Conservation (phyloP, 2,888 invertebrate genomes). For the Nomada flava region DNA sequence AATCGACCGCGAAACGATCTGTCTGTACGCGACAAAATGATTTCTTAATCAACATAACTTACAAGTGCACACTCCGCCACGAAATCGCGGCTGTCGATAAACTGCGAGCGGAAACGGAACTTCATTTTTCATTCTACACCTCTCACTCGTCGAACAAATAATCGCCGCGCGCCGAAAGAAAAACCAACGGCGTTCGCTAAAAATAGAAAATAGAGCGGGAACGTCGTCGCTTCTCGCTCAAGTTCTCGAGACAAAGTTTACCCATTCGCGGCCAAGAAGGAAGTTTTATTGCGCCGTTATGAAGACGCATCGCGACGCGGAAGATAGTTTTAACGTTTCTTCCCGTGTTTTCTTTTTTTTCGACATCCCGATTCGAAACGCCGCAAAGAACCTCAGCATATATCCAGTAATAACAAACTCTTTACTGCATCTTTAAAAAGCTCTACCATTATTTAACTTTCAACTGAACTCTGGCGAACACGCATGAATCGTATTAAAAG, state of each 20-base stretch:
- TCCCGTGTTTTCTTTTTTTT: conserved; percentile 21
- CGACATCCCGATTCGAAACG: conserved; percentile 34
- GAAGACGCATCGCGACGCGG: conserved; percentile 68
- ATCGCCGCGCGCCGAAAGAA: background rate
- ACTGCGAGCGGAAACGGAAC: background rate
- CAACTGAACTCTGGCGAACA: conserved; percentile 5
- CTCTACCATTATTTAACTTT: background rate
- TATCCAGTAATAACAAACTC: background rate
- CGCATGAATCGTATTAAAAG: conserved; percentile 15
- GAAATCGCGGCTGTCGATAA: background rate
- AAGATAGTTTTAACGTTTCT: conserved; percentile 69
- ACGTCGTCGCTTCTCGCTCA: background rate
- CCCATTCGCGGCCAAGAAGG: conserved; percentile 74
- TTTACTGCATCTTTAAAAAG: background rate
- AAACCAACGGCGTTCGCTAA: conserved; percentile 3
- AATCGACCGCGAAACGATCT: conserved; percentile 45
- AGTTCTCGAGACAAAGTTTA: conserved; percentile 73
- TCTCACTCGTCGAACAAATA: background rate
- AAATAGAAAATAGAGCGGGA: conserved; percentile 7
- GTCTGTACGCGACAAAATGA: conserved; percentile 5
- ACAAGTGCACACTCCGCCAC: no score
- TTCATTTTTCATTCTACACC: background rate
- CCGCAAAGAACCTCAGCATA: background rate
- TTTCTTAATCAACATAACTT: background rate
- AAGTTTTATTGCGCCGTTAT: conserved; percentile 78